Base-by-base conservation (phyloP, 2,888 invertebrate species). In the Tetheella fluctuosa region DNA sequence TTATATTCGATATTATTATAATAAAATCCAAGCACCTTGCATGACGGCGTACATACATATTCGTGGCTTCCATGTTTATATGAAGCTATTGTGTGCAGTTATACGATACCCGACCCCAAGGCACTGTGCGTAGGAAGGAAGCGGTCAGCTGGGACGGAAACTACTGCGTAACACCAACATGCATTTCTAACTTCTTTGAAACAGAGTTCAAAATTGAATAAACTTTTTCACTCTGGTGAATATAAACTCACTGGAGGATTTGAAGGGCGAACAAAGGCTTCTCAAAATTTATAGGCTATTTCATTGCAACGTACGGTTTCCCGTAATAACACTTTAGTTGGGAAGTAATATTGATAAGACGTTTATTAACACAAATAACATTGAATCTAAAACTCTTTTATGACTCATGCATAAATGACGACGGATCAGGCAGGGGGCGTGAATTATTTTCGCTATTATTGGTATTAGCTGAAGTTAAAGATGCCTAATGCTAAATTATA, bases 121-220 rank as follows among this genome's bases (percentile, higher is more conserved):
- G 62, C 67, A 65, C 69, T 66, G 71, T 77, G 90, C 86, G 91
- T 88, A 89, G 89, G 90, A 87, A 89, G 89, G 90, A 87, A 80
- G 88, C 86, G 85, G 82, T 82, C 85, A 82, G 81, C 80, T 82
- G 83, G 74, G 77, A 80, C 82, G 83, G 83, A 85, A 84, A 82
- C 82, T 69, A 74, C 39, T n/a, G 2, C 1, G 39, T n/a, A 37
- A 13, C 15, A 42, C 42, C 6, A n/a, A 42, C 42, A n/a, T 42
- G 20, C 8, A 20, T n/a, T 20, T 20, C 48, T 20, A 2, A 20
- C 10, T 10, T 2, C 10, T 20, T 48, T n/a, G 17, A 2, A 48
- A 48, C 20, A 7, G n/a, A 48, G 48, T n/a, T 48, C 2, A 48
- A 48, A 48, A 17, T 48, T 6, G 1, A 39, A 39, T 39, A 39